Base-by-base conservation (phyloP, 2,888 invertebrate species). In the Tachina grossa region DNA sequence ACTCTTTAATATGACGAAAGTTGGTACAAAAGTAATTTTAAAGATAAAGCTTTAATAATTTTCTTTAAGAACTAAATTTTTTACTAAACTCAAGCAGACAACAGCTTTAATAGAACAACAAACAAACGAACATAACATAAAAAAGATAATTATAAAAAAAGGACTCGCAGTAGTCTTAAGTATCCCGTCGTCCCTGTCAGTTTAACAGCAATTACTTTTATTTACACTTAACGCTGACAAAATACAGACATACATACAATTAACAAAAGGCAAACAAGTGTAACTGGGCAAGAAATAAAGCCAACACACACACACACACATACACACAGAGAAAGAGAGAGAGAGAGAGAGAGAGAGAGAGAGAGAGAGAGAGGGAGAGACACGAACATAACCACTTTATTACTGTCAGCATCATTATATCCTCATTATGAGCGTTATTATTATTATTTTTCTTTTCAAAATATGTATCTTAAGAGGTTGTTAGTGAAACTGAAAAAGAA, bases 151-250 rank as follows among this genome's bases (percentile, higher is more conserved):
- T 41, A 51, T 4, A 31, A 31, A 51, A 74, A 43, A 71, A 47
- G 31, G 55, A 45, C 39, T 47, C 43, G 53, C 2, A 45, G 55
- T 72, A 78, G 61, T 66, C 66, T 72, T 59, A 72, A 72, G 72
- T 55, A 55, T 76, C 49, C 66, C 39, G n/a, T 63, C 22, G 55
- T 71, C 43, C 71, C 57, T 66, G 19, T 19, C 47, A 82, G 22
- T 76, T 31, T 77, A 71, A 74, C 74, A 83, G 55, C 66, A 78
- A 72, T 79, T 74, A 79, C 63, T 79, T 63, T 75, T 79, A 79
- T 69, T 84, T 79, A 79, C 83, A 79, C 79, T 75, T 75, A 63
- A 75, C 55, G 74, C 69, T 39, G 75, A 79, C 79, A 79, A 69
- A 49, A 76, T 57, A 71, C 47, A 49, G 41, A 49, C 39, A n/a